Conservation (phyloP, 1,140 invertebrate genomes). For the Aphidius ervi region DNA sequence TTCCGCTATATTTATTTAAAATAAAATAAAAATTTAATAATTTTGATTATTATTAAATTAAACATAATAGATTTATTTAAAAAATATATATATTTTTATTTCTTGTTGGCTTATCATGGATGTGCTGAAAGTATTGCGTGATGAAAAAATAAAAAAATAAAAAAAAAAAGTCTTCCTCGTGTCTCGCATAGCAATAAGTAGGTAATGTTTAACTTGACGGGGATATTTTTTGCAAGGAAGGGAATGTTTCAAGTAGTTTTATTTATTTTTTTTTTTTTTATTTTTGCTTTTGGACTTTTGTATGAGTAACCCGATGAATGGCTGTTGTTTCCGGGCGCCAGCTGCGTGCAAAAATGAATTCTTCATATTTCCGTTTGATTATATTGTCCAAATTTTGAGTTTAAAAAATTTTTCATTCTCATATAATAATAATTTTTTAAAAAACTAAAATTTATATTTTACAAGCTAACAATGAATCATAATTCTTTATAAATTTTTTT, state of each 20-base stretch:
- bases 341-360: slow-evolving; percentile 16
- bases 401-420: background rate
- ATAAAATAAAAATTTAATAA: no score
- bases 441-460: no score
- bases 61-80: no score
- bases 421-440: background rate
- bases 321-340: slow-evolving; percentile 21
- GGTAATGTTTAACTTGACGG: slow-evolving; percentile 1
- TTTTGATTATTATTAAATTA: no score
- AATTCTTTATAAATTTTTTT: no score
- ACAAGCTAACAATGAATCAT: no score
- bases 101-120: no score
- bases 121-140: no score
- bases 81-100: background rate
- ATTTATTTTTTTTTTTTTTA: slow-evolving; percentile 11
- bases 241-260: slow-evolving; percentile 9
- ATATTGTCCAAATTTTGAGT: slow-evolving; percentile 10
- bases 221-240: slow-evolving; percentile 4
- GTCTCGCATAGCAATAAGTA: slow-evolving; percentile 18
- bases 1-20: no score
- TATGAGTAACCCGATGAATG: slow-evolving; percentile 11
- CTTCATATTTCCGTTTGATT: slow-evolving; percentile 18
- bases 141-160: no score
- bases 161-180: slow-evolving; percentile 8
- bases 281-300: background rate